These are phyloP conservation scores for Coranthus polyacanthus DNA, from an alignment of 2,797 vertebrate genomes.

Conservation along the genomic window DNA sequence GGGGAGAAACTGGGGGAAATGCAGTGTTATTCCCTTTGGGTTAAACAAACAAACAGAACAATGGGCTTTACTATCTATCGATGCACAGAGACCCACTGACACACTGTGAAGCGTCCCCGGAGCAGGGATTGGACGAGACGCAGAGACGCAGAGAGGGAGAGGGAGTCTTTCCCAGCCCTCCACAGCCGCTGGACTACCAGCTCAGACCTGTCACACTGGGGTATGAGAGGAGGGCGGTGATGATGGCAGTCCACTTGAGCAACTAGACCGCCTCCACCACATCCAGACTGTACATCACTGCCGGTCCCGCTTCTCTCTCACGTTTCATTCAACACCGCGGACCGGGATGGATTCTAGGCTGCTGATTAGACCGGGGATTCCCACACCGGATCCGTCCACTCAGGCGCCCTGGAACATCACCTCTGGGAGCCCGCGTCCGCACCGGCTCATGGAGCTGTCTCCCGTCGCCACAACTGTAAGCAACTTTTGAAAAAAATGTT, in stretches of 20 bases:
- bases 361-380: constrained; percentile 61
- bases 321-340: background rate
- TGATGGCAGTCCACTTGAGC: constrained; percentile 45
- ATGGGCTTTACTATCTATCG: background rate
- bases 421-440: constrained; percentile 67
- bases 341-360: constrained; percentile 78
- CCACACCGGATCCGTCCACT: constrained; percentile 60
- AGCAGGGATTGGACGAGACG: constrained; percentile 36
- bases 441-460: constrained; percentile 71
- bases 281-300: background rate
- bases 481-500: too few relatives aligned
- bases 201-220: constrained; percentile 35
- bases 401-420: constrained; percentile 73
- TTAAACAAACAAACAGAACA: constrained; percentile 9
- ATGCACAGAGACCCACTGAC: constrained; percentile 51
- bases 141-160: constrained; percentile 24
- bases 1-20: background rate
- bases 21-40: background rate
- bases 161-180: constrained; percentile 39
- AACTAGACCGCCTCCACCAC: constrained; percentile 40
- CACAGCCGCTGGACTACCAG: constrained; percentile 53
- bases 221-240: constrained; percentile 39
- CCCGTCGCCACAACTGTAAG: constrained; percentile 65
- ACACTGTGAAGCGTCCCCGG: constrained; percentile 53
- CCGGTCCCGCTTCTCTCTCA: constrained; percentile 23